Evolutionary conservation across 2,113 vertebrate genomes (phyloP), one percentile per base, ranked within the genome.

Genomic region (Suricata suricatta): DNA sequence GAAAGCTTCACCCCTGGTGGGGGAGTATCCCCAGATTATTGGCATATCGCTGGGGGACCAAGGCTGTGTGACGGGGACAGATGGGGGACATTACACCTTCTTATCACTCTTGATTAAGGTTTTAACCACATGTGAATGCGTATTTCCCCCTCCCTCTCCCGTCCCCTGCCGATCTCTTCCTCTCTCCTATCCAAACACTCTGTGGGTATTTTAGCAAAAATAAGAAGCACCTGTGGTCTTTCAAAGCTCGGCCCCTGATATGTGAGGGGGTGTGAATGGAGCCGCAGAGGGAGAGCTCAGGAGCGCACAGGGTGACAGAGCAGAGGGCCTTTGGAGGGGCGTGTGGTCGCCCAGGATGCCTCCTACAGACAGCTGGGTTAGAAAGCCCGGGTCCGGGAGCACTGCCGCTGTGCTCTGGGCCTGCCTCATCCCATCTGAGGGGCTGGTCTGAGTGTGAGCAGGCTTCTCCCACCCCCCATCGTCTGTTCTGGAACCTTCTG

Each of bases 191-290:
- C 50, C 69, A 88, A 16, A 77, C 31, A 57, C 25, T 74, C 52
- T 5, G 5, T n/a, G 72, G 35, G 93, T 79, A n/a, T 52, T 68
- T 44, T 68, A 44, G 38, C 74, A 86, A 38, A 50, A 92, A 81
- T 27, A 69, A 77, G 72, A 95, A 93, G 63, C 83, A 92, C 25
- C 47, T 52, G 44, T 68, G 85, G 64, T 84, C 68, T 79, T 89
- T 90, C 69, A 54, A 92, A 93, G 31, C 63, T 4, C 29, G 31
- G 95, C 52, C 85, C 44, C 83, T 94, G 8, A 35, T 87, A 35
- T 14, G 77, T 74, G 63, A 85, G 21, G 84, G 35, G 8, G 68
- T 63, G 63, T 6, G 47, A 38, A 29, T 0, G 23, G 66, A 41
- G 54, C 47, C 1, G 1, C 50, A 0, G 27, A 29, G 21, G 44